A percentile compares a stretch with the other conserved stretches of the same genome.
Conservation (phyloP, 1,140 invertebrate genomes). For the Heterodera carotae region DNA sequence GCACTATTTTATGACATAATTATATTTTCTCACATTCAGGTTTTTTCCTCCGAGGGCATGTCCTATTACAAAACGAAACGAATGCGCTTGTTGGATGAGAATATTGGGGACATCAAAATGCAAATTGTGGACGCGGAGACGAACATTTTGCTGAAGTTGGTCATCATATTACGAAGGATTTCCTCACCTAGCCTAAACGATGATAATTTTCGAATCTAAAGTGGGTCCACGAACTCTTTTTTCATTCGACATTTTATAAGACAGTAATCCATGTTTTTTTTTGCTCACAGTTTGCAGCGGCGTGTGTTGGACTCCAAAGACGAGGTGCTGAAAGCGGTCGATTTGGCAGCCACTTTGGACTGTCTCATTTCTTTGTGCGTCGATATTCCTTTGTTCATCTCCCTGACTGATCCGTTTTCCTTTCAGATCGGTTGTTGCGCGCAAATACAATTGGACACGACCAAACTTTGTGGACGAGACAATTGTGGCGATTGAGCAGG, state of each 20-base stretch:
- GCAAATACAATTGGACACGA: constrained; percentile 60
- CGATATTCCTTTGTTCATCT: neutral
- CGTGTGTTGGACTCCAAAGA: constrained; percentile 37
- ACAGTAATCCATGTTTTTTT: neutral
- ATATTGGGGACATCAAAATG: constrained; percentile 61
- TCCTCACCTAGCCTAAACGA: no score
- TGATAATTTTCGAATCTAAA: no score
- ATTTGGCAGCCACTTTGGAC: constrained; percentile 55
- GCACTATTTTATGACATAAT: no score
- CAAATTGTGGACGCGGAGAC: constrained; percentile 62
- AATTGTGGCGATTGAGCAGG: constrained; percentile 49
- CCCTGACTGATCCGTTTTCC: no score
- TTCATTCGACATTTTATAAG: no score
- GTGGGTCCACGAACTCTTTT: no score
- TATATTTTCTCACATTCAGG: constrained; percentile 36
- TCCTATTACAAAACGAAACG: constrained; percentile 48
- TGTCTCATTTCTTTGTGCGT: constrained; percentile 51
- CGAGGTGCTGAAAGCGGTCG: constrained; percentile 42
- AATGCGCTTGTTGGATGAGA: constrained; percentile 55
- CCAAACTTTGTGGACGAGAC: constrained; percentile 58
- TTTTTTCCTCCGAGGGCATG: constrained; percentile 46
- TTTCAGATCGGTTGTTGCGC: constrained; percentile 47
- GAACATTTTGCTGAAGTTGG: constrained; percentile 53
- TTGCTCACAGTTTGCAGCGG: constrained; percentile 51
- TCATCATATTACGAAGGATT: no score